These are phyloP conservation scores for Pantherophis vulpinus DNA, from an alignment of 2,797 vertebrate genomes.

Conservation along the genomic window DNA sequence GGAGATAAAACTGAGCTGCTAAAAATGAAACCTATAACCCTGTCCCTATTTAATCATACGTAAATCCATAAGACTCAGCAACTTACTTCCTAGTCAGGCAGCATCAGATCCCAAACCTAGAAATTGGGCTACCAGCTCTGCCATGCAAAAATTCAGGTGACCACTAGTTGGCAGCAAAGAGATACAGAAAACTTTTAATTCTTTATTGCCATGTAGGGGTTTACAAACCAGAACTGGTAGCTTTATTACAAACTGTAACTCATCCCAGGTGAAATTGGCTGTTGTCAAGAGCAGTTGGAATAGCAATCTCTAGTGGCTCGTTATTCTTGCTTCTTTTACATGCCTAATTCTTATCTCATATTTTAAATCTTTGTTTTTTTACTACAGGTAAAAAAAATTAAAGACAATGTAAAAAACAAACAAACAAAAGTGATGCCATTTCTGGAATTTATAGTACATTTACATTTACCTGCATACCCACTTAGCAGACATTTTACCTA, in stretches of 20 bases:
- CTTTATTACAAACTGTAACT: neutral
- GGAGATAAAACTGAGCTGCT: too few relatives aligned
- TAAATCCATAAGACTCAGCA: neutral
- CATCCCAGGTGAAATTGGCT: neutral
- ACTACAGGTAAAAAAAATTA: neutral
- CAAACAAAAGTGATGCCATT: neutral
- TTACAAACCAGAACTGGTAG: neutral
- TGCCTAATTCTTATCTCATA: neutral
- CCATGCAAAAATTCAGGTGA: neutral
- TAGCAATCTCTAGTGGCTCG: neutral
- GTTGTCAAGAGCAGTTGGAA: neutral
- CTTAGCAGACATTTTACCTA: neutral
- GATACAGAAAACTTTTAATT: neutral
- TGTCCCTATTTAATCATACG: neutral
- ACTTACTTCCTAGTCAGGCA: neutral
- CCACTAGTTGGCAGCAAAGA: neutral
- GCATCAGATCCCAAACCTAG: neutral
- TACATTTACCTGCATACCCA: neutral
- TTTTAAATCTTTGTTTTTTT: neutral
- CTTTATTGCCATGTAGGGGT: neutral
- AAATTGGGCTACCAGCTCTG: neutral
- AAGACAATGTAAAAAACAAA: neutral
- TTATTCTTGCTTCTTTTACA: neutral
- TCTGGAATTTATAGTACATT: neutral
- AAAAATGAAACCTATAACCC: neutral